A percentile compares a stretch with the other conserved stretches of the same genome.
phyloP scores from a whole-genome alignment of 2,113 vertebrate species.

The Hippocampus comes region DNA sequence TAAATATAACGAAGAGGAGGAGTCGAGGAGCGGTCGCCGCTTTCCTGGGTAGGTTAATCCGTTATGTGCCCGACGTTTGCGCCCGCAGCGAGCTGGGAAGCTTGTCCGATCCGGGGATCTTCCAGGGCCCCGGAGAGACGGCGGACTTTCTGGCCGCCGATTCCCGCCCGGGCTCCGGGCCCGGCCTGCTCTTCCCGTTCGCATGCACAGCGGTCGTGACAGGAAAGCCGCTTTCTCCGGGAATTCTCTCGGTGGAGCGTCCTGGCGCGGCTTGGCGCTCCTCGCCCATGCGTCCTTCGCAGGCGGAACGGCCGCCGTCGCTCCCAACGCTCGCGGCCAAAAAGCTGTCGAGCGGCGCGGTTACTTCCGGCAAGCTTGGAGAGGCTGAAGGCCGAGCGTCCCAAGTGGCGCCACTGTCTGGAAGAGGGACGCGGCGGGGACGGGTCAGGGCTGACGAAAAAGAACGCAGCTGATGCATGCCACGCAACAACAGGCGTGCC shows the following conservation, averaged over 20 bases:
- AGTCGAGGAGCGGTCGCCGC: conserved; percentile 37
- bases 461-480: conserved; percentile 13
- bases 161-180: conserved; percentile 63
- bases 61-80: conserved; percentile 89
- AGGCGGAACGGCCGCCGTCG: conserved; percentile 81
- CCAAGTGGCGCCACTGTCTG: conserved; percentile 93
- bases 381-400: conserved; percentile 89
- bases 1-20: conserved; percentile 68
- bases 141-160: conserved; percentile 81
- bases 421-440: conserved; percentile 13
- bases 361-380: conserved; percentile 97
- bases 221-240: conserved; percentile 61
- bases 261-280: conserved; percentile 72
- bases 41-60: background rate
- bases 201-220: conserved; percentile 49
- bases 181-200: conserved; percentile 67
- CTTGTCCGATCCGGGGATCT: conserved; percentile 93
- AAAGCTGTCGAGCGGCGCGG: conserved; percentile 81
- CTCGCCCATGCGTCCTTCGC: conserved; percentile 70
- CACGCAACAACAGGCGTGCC: conserved; percentile 22
- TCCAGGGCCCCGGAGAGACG: conserved; percentile 94
- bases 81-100: conserved; percentile 85
- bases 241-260: conserved; percentile 75
- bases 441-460: background rate
- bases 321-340: conserved; percentile 78